Evolutionary conservation across 2,797 vertebrate genomes (phyloP).

Genomic region (Dermochelys coriacea): DNA sequence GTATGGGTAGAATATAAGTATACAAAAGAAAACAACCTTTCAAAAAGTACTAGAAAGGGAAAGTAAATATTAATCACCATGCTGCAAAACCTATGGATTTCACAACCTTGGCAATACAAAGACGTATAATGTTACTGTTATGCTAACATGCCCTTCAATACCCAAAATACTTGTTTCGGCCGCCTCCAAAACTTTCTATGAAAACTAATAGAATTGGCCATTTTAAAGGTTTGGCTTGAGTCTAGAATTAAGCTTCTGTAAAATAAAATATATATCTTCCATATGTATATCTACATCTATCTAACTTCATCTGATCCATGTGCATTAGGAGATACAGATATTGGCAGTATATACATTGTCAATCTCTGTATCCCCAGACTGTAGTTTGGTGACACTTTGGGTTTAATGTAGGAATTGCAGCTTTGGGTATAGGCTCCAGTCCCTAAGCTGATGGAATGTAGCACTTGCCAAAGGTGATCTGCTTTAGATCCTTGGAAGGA

Average conservation of each 20-base stretch:
- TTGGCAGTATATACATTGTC: background rate
- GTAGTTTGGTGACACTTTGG: background rate
- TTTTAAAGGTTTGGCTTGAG: background rate
- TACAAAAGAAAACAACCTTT: background rate
- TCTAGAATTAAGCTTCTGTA: background rate
- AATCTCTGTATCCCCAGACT: background rate
- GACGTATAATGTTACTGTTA: no score
- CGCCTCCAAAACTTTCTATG: background rate
- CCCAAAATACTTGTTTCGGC: background rate
- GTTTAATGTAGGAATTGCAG: background rate
- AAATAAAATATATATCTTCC: accelerated
- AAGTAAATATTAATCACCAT: background rate
- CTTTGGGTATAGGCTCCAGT: background rate
- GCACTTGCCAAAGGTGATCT: accelerated
- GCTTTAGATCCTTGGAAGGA: background rate
- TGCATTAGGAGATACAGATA: background rate
- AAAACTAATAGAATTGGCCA: background rate
- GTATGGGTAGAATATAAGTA: background rate
- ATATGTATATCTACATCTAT: background rate
- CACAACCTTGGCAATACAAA: background rate
- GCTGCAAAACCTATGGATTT: background rate
- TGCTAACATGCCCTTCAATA: accelerated
- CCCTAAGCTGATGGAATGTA: accelerated
- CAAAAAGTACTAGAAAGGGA: background rate
- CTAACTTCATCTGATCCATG: accelerated